These are phyloP conservation scores for Petrophora chlorosata DNA, from an alignment of 2,888 invertebrate genomes.

Conservation along the genomic window DNA sequence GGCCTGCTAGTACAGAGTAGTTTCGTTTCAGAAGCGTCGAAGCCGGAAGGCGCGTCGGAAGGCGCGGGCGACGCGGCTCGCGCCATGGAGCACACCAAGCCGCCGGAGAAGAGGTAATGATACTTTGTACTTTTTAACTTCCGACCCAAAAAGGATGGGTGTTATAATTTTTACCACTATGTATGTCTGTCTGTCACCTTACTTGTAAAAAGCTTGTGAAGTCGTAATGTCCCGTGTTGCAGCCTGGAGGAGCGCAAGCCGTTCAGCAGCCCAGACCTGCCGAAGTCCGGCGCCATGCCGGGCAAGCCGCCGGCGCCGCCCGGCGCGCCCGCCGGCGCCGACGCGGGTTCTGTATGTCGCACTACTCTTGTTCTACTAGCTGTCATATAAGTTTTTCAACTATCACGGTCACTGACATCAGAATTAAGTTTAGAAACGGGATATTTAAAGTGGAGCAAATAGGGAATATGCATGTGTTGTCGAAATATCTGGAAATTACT, in stretches of 20 bases:
- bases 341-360: conserved; percentile 48
- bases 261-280: conserved; percentile 70
- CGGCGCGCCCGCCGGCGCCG: conserved; percentile 60
- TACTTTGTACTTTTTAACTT: not conserved
- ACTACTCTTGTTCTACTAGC: too few relatives aligned
- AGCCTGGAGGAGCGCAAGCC: conserved; percentile 72
- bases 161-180: too few relatives aligned
- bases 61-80: conserved; percentile 43
- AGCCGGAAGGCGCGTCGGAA: conserved; percentile 57
- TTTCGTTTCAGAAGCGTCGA: conserved; percentile 49
- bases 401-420: too few relatives aligned
- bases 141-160: not conserved
- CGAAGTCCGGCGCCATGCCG: conserved; percentile 59
- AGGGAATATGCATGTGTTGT: too few relatives aligned
- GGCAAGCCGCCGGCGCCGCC: conserved; percentile 58
- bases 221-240: conserved; percentile 18
- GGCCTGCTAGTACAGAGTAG: too few relatives aligned
- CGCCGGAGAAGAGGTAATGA: conserved; percentile 51
- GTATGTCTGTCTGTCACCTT: too few relatives aligned
- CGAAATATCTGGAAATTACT: too few relatives aligned
- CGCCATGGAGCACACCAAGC: conserved; percentile 41
- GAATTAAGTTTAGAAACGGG: too few relatives aligned
- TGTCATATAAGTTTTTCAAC: too few relatives aligned
- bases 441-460: too few relatives aligned
- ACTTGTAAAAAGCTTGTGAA: too few relatives aligned